phyloP scores from a whole-genome alignment of 2,113 vertebrate species.

The Pantherophis guttatus region DNA sequence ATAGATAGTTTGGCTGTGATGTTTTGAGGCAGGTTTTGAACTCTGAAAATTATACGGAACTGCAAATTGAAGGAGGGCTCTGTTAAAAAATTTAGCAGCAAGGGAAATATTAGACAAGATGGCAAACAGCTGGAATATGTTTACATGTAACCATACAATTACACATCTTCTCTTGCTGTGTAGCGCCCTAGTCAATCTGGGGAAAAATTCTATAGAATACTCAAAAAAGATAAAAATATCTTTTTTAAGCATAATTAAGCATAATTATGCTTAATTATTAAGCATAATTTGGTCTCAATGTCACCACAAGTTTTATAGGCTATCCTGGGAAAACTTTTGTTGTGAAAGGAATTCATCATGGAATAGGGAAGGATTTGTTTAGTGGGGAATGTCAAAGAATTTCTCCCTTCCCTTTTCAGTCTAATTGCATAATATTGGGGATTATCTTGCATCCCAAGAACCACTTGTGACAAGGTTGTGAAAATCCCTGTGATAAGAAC shows the following conservation, averaged over 20 bases:
- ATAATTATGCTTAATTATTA: neutral
- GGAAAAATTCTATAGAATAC: neutral
- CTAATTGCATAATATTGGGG: no score
- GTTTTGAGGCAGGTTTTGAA: neutral
- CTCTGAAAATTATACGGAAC: neutral
- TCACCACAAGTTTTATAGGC: neutral
- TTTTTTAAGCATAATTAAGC: no score
- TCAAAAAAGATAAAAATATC: neutral
- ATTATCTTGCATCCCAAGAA: neutral
- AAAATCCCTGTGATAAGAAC: rapidly evolving
- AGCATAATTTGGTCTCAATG: neutral
- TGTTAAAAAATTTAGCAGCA: neutral
- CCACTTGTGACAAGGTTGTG: rapidly evolving
- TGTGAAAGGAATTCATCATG: neutral
- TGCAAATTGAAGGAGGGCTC: neutral
- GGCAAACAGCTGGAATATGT: neutral
- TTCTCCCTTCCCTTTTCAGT: neutral
- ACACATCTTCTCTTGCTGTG: neutral
- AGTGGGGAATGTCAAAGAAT: neutral
- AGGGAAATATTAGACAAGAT: neutral
- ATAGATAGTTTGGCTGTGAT: neutral
- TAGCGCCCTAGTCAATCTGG: neutral
- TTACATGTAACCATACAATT: neutral
- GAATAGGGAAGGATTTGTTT: neutral
- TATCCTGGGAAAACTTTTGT: neutral